Evolutionary conservation across 1,140 invertebrate genomes (phyloP).

Genomic region (Nasonia longicornis): DNA sequence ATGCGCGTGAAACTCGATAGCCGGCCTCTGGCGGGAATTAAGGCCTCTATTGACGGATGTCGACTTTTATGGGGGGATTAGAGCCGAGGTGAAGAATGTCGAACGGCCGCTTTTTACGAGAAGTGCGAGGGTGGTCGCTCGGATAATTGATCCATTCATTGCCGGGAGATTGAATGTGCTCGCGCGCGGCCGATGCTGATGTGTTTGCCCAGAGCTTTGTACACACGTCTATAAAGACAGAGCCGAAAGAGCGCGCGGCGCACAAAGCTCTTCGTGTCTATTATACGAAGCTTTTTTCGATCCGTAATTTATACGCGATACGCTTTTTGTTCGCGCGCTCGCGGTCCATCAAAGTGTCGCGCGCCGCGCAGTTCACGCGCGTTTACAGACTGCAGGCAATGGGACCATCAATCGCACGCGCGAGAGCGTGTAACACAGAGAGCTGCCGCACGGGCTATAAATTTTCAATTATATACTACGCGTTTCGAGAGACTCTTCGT

Average conservation of each 20-base stretch:
- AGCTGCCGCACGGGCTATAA: no score
- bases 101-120: not conserved
- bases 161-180: not conserved
- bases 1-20: constrained; percentile 30
- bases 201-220: not conserved
- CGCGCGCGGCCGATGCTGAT: no score
- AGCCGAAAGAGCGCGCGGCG: no score
- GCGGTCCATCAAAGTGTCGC: no score
- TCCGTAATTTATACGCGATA: not conserved
- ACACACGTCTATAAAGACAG: not conserved
- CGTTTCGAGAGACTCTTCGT: no score
- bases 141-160: constrained; percentile 35
- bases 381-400: no score
- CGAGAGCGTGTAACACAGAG: no score
- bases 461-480: no score
- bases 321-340: no score
- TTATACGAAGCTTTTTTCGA: not conserved
- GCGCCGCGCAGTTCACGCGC: no score
- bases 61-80: not conserved
- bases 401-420: no score
- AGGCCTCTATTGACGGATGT: constrained; percentile 6
- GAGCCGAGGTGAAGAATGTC: not conserved
- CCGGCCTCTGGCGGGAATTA: not conserved
- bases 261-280: not conserved
- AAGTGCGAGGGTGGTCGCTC: not conserved